Evolutionary conservation across 2,888 invertebrate species (phyloP).

Genomic region (Stenotaenia linearis): DNA sequence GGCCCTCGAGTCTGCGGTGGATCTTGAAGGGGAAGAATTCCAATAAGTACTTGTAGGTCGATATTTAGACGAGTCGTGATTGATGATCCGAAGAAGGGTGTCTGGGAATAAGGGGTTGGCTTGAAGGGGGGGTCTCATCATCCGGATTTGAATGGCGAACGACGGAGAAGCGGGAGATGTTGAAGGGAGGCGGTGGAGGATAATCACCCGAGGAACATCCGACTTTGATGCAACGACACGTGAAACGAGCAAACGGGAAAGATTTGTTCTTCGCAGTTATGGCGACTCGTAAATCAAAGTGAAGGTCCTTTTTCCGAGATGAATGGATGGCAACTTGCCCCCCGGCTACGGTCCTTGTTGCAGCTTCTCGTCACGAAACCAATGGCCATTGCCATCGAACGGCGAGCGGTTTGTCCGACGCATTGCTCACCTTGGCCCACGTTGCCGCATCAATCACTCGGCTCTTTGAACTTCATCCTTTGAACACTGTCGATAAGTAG

Average conservation of each 20-base stretch:
- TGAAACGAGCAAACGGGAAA: neutral
- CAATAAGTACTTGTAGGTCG: too few relatives aligned
- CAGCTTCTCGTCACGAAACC: neutral
- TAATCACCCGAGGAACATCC: constrained; percentile 5
- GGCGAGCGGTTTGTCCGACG: too few relatives aligned
- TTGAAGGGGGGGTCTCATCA: neutral
- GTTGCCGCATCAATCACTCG: neutral
- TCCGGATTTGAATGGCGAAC: neutral
- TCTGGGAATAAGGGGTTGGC: neutral
- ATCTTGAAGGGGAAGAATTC: too few relatives aligned
- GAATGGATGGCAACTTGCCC: neutral
- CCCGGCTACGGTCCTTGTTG: neutral
- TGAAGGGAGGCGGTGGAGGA: neutral
- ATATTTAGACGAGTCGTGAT: too few relatives aligned
- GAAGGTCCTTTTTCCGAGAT: neutral
- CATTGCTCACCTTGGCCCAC: too few relatives aligned
- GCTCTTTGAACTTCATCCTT: neutral
- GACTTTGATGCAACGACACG: constrained; percentile 19
- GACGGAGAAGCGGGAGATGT: neutral
- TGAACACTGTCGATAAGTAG: neutral
- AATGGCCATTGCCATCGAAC: neutral
- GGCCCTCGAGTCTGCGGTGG: too few relatives aligned
- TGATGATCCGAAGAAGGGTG: neutral
- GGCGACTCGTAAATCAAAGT: constrained; percentile 3
- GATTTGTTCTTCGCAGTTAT: neutral